Base-by-base conservation (phyloP, 1,140 invertebrate species). In the Bombus pyrosoma region DNA sequence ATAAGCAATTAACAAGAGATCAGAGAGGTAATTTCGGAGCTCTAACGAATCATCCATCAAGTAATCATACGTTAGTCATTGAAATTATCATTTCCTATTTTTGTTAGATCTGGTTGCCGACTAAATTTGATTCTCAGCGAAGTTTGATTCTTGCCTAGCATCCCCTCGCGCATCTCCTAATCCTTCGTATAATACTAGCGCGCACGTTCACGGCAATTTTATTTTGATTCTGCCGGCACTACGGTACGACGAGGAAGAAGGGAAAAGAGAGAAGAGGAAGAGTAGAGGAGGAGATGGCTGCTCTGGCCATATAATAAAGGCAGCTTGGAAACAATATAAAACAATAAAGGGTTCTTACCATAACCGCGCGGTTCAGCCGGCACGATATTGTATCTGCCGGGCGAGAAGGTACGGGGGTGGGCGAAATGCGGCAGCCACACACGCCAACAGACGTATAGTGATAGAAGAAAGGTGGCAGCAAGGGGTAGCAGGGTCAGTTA, bases 251-350 rank as follows among this genome's bases (percentile, higher is more conserved):
- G 25, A 80, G 9, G 41, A 32, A 47, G 28, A 32, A 18, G 64
- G 28, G 78, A 66, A 71, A 62, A 66, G 32, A 82, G 76, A 41
- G 28, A 8, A 25, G 15, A 25, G 37, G 25, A 13, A 4, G 57
- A 13, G 13, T 3, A 28, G 47, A 5, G n/a, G 47, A 13, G 64
- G 47, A 28, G 73, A 32, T 66, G 59, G 73, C 75, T 39, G n/a
- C 66, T 41, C 59, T 25, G 57, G 81, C 75, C 86, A 85, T 84
- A 86, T 82, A 86, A 86, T 86, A 86, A 82, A 86, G 78, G 83
- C 73, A 86, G 87, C 89, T 75, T 87, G 88, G 92, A 93, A 94
- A 94, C 93, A 93, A 93, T 93, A 93, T 94, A 93, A 93, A 94
- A 93, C 93, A 92, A 93, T 93, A 93, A 93, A 92, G 88, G 92